Evolutionary conservation across 2,888 invertebrate species (phyloP).

Genomic region (Aproaerema taeniolella): DNA sequence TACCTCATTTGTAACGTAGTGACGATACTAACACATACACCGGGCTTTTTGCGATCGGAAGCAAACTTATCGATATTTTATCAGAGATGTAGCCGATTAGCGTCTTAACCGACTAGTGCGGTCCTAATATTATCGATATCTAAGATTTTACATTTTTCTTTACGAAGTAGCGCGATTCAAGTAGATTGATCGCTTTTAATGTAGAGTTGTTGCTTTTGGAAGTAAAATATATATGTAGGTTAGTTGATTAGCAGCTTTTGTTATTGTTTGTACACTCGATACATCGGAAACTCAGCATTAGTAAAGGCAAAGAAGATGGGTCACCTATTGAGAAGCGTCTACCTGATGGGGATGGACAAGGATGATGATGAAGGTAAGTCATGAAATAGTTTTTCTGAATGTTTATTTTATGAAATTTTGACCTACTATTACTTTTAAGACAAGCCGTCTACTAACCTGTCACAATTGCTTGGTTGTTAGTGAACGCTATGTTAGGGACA

Average conservation of each 20-base stretch:
- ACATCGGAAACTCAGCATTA: slow-evolving; percentile 66
- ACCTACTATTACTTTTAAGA: no score
- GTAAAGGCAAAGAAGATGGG: slow-evolving; percentile 51
- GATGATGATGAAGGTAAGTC: slow-evolving; percentile 54
- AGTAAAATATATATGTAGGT: slow-evolving; percentile 34
- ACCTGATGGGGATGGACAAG: slow-evolving; percentile 54
- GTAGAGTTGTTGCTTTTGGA: slow-evolving; percentile 27
- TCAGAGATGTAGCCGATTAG: slow-evolving; percentile 69
- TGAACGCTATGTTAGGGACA: no score
- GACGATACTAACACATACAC: slow-evolving; percentile 53
- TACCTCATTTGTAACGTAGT: slow-evolving; percentile 57
- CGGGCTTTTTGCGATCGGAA: slow-evolving; percentile 44
- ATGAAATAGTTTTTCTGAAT: neutral
- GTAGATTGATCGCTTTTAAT: slow-evolving; percentile 22
- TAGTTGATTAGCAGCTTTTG: slow-evolving; percentile 29
- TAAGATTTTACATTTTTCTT: no score
- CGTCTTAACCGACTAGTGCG: slow-evolving; percentile 61
- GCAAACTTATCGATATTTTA: slow-evolving; percentile 33
- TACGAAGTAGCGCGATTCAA: no score
- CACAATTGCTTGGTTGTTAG: no score
- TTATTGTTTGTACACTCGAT: slow-evolving; percentile 42
- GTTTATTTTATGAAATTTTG: no score
- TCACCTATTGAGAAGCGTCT: slow-evolving; percentile 60
- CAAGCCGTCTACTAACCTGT: no score
- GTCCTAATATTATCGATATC: no score